These are phyloP conservation scores for Oreocharis arfaki DNA, from an alignment of 2,113 vertebrate species.

Conservation along the genomic window DNA sequence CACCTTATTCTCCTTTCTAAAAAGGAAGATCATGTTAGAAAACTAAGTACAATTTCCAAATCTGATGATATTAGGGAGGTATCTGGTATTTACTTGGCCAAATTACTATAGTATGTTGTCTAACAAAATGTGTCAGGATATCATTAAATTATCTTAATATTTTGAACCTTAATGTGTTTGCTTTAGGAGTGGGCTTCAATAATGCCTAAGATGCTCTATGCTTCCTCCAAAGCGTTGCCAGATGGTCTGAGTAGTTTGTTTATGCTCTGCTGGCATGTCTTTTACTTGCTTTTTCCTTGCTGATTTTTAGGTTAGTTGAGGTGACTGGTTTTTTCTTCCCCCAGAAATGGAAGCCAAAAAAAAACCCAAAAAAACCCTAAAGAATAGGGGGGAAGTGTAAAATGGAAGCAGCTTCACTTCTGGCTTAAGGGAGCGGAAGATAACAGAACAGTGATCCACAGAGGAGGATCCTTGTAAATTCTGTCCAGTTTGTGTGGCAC, in stretches of 20 bases:
- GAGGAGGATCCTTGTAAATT: neutral
- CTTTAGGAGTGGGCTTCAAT: neutral
- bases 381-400: neutral
- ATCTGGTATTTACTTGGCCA: neutral
- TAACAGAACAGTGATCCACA: neutral
- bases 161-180: neutral
- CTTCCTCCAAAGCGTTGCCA: neutral
- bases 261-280: neutral
- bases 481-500: neutral
- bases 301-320: neutral
- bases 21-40: neutral
- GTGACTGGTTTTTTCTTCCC: neutral
- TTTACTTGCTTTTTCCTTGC: neutral
- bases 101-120: neutral
- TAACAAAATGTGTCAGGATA: neutral
- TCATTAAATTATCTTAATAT: neutral
- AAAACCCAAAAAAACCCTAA: neutral
- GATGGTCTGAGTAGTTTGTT: neutral
- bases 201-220: neutral
- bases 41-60: neutral
- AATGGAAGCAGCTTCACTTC: neutral
- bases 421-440: neutral
- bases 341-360: rapidly evolving
- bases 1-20: neutral
- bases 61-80: neutral